A percentile compares a stretch with the other conserved stretches of the same genome.
phyloP scores from a whole-genome alignment of 2,797 vertebrate genomes.

The Anas acuta region DNA sequence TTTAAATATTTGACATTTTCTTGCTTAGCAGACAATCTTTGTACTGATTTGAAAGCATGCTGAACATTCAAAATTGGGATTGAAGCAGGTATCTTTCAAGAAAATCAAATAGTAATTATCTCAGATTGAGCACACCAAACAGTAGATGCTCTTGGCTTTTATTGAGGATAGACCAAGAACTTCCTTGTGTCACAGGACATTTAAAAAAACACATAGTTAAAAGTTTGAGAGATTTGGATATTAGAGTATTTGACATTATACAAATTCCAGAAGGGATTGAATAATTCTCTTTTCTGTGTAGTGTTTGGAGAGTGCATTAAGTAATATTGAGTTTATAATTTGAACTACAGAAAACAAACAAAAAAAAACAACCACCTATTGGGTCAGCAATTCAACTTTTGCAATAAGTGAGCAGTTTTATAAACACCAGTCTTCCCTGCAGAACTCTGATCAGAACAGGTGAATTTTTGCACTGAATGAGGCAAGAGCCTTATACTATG shows the following conservation, averaged over 20 bases:
- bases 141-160: not conserved
- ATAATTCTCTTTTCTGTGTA: not conserved
- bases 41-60: not conserved
- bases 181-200: not conserved
- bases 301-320: not conserved
- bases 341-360: not conserved
- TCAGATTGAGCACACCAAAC: not conserved
- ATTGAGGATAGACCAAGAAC: not conserved
- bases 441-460: not conserved
- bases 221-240: not conserved
- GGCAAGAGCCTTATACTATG: not conserved
- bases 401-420: not conserved
- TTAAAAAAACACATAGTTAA: not conserved
- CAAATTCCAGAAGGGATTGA: not conserved
- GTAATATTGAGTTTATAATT: not conserved
- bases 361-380: not conserved
- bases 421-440: not conserved
- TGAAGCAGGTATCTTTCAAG: not conserved
- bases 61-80: not conserved
- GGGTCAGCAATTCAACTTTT: not conserved
- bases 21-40: not conserved
- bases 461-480: fast-evolving
- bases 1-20: not conserved
- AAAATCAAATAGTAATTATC: not conserved
- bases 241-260: not conserved